Conservation (phyloP, 2,113 vertebrate genomes). For the Trichomycterus rosablanca region DNA sequence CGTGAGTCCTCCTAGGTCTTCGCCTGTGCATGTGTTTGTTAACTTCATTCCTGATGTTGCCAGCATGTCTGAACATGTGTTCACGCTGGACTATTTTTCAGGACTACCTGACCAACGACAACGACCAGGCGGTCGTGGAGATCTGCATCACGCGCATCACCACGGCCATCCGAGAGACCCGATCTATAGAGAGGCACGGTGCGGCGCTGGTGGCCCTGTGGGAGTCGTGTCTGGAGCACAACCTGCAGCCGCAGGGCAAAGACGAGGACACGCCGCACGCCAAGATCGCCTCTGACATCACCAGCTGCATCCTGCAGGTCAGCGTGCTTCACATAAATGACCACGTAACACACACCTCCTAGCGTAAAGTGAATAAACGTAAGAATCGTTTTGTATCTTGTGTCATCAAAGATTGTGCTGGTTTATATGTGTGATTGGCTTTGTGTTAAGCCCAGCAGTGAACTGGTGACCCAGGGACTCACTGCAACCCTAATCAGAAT, state of each 20-base stretch:
- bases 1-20: constrained; percentile 65
- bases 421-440: no score
- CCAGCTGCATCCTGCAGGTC: constrained; percentile 95
- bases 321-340: no score
- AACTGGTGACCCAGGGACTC: no score
- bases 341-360: no score
- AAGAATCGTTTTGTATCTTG: no score
- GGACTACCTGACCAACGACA: constrained; percentile 93
- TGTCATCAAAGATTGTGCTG: no score
- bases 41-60: background rate
- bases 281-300: constrained; percentile 96
- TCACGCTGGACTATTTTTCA: constrained; percentile 44
- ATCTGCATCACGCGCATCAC: constrained; percentile 94
- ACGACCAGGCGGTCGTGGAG: constrained; percentile 95
- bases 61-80: background rate
- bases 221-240: constrained; percentile 91
- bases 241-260: constrained; percentile 74
- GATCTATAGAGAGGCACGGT: constrained; percentile 82
- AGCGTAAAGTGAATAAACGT: no score
- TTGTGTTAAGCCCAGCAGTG: no score
- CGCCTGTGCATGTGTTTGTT: background rate
- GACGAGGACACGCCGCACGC: constrained; percentile 88
- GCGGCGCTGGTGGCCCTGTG: constrained; percentile 83
- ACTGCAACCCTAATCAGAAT: no score
- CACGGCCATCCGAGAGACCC: constrained; percentile 85